These are phyloP conservation scores for Scolopax rusticola DNA, from an alignment of 2,797 vertebrate genomes.

Conservation along the genomic window DNA sequence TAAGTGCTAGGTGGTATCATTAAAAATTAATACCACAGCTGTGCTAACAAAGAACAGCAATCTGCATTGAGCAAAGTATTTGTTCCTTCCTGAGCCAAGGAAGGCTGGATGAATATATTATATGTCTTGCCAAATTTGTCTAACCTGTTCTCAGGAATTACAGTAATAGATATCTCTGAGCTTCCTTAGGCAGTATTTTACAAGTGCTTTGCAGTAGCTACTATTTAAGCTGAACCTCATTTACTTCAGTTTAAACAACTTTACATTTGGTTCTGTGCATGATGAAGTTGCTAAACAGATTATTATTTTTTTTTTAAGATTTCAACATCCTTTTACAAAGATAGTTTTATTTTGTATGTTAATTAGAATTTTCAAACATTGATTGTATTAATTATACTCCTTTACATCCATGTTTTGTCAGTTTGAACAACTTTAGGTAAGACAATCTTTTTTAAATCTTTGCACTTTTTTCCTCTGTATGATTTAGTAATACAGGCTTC, in stretches of 20 bases:
- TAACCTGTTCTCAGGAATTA: neutral
- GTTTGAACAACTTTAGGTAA: neutral
- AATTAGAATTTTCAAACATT: neutral
- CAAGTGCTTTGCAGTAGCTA: neutral
- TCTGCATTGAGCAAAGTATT: neutral
- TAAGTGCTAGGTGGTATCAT: neutral
- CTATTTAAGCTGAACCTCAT: neutral
- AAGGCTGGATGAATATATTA: neutral
- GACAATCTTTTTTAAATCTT: neutral
- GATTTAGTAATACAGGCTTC: neutral
- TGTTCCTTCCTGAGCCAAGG: neutral
- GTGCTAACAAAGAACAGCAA: neutral
- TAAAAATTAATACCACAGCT: neutral
- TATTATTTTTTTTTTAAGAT: neutral
- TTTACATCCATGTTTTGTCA: neutral
- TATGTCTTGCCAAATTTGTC: neutral
- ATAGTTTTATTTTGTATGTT: neutral
- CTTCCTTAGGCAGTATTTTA: neutral
- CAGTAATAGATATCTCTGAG: neutral
- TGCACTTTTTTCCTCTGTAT: neutral
- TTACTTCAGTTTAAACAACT: neutral
- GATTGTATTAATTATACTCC: neutral
- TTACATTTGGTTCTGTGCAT: neutral
- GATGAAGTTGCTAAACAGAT: neutral
- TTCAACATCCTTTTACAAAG: neutral